These are phyloP conservation scores for Cetonia aurata DNA, from an alignment of 2,888 invertebrate species.

Conservation along the genomic window DNA sequence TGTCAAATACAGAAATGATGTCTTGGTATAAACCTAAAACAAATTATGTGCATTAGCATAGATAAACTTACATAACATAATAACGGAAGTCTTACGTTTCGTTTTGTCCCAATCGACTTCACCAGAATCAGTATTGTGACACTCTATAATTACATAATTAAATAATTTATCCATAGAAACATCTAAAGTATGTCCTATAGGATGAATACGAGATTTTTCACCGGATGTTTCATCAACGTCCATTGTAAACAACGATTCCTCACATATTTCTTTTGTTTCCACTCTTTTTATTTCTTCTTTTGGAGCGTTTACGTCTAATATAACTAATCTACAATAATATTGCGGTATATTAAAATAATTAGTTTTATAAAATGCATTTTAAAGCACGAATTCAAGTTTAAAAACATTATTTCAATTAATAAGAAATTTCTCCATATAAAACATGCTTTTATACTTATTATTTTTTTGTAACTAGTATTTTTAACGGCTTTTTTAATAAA, in stretches of 20 bases:
- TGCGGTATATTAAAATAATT: too few relatives aligned
- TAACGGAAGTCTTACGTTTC: constrained; percentile 63
- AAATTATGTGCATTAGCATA: constrained; percentile 15
- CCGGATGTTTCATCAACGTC: constrained; percentile 69
- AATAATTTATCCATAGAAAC: constrained; percentile 81
- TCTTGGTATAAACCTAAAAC: constrained; percentile 70
- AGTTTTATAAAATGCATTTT: constrained; percentile 8
- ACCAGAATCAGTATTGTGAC: constrained; percentile 66
- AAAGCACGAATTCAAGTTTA: constrained; percentile 30
- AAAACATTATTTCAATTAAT: not conserved
- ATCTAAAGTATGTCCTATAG: constrained; percentile 78
- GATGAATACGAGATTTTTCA: constrained; percentile 64
- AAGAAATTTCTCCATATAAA: not conserved
- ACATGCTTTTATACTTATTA: too few relatives aligned
- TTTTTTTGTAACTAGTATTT: too few relatives aligned
- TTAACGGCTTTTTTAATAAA: too few relatives aligned
- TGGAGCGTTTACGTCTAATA: constrained; percentile 81
- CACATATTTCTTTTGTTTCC: constrained; percentile 61
- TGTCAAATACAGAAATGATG: constrained; percentile 80
- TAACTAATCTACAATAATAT: constrained; percentile 72
- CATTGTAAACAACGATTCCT: constrained; percentile 68
- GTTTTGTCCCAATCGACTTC: constrained; percentile 71
- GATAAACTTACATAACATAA: constrained; percentile 16
- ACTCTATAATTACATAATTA: constrained; percentile 75
- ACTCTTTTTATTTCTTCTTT: constrained; percentile 69